A percentile compares a stretch with the other conserved stretches of the same genome.
Evolutionary conservation across 2,888 invertebrate genomes (phyloP).

Genomic region (Parnassius apollo): DNA sequence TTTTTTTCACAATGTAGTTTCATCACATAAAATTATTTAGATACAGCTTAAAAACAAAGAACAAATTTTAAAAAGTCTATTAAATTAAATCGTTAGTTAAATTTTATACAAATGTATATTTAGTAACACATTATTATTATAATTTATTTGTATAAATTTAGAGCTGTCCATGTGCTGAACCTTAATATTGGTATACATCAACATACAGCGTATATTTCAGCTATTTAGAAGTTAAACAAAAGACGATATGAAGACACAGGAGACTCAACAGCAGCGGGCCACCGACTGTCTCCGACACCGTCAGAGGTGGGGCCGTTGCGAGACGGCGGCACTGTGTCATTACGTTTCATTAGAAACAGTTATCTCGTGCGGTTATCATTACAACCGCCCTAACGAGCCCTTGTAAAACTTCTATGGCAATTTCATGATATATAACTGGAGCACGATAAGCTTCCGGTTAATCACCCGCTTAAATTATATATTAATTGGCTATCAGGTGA

Average conservation of each 20-base stretch:
- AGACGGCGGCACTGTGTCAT: slow-evolving; percentile 51
- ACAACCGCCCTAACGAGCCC: slow-evolving; percentile 69
- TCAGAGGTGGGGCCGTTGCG: slow-evolving; percentile 29
- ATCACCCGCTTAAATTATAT: slow-evolving; percentile 55
- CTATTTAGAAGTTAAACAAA: slow-evolving; percentile 45
- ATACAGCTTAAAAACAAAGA: too few relatives aligned
- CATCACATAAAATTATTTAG: too few relatives aligned
- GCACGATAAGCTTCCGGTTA: slow-evolving; percentile 63
- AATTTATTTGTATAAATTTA: too few relatives aligned
- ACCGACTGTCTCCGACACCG: slow-evolving; percentile 20
- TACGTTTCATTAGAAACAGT: slow-evolving; percentile 76
- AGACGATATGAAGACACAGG: slow-evolving; percentile 41
- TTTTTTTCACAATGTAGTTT: too few relatives aligned
- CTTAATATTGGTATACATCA: too few relatives aligned
- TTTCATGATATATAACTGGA: slow-evolving; percentile 63
- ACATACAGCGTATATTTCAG: slow-evolving; percentile 3
- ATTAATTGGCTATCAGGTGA: slow-evolving; percentile 39
- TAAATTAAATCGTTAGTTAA: too few relatives aligned
- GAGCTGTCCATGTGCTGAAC: too few relatives aligned
- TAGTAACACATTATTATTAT: too few relatives aligned
- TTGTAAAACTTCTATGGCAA: slow-evolving; percentile 71
- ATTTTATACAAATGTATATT: too few relatives aligned
- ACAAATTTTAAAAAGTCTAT: too few relatives aligned
- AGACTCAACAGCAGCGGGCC: slow-evolving; percentile 12
- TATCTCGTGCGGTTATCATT: slow-evolving; percentile 75